Base-by-base conservation (phyloP, 2,797 vertebrate species). In the Clarias laeviceps region DNA sequence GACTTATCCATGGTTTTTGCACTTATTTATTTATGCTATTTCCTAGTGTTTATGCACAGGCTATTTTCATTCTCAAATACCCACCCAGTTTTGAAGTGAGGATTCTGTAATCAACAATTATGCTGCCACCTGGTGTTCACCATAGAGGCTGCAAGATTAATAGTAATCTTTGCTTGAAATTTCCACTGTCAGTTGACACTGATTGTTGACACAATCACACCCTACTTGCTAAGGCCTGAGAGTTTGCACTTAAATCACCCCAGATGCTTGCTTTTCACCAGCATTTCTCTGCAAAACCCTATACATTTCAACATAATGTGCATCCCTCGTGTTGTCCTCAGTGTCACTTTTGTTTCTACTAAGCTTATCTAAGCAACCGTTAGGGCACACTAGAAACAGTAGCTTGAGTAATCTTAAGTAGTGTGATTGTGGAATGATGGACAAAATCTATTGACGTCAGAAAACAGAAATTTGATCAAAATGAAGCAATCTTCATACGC, bases 401-500 rank as follows among this genome's bases (percentile, higher is more conserved):
- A 24, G 2, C 9, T 79, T 78, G 17, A 78, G 29, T 40, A 29
- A 65, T 59, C 2, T 61, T 50, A 15, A 72, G 54, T 66, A 80
- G 0, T 45, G 32, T 32, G 24, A n/a, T 29, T 68, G 40, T 66
- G 34, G 22, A 57, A 29, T 50, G 9, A 66, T 22, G 61, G 5
- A 17, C 50, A 94, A 93, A 97, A 99, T 40, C 82, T 85, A n/a
- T 97, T 88, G 2, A 99, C 95, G 90, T 93, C 93, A 32, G 97
- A 96, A 80, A 97, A 92, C 15, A 99, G 93, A 72, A 96, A 96
- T 93, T 91, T 97, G 85, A 99, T 90, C 78, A 98, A 85, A 37
- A 99, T 87, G 90, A 96, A 99, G 18, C 97, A 97, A 74, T 96
- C 93, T 88, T 99, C 97, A 34, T 97, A 99, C 90, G 94, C 95